A percentile compares a stretch with the other conserved stretches of the same genome.
Conservation (phyloP, 2,797 vertebrate species). For the Onychomys arenicola region DNA sequence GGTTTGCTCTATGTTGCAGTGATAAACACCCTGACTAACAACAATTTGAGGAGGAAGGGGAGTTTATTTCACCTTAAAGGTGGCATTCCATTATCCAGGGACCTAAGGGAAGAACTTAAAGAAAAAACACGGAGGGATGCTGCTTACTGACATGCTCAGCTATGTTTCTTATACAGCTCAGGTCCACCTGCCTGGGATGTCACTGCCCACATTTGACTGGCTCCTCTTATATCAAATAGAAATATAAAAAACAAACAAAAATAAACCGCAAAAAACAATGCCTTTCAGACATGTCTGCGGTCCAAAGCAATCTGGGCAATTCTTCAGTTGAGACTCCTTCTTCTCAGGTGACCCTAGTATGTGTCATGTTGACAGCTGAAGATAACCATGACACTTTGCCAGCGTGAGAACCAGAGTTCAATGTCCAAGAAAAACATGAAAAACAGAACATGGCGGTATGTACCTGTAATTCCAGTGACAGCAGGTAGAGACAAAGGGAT, state of each 20-base stretch:
- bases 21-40: background rate
- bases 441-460: no score
- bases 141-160: background rate
- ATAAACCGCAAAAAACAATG: no score
- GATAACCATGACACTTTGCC: background rate
- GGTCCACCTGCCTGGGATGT: accelerated
- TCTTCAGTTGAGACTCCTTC: background rate
- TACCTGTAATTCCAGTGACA: background rate
- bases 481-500: background rate
- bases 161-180: background rate
- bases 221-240: background rate
- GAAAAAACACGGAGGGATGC: background rate
- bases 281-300: background rate
- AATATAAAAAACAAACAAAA: background rate
- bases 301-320: no score
- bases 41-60: background rate
- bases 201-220: background rate
- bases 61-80: background rate
- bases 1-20: background rate
- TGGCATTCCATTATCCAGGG: background rate
- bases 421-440: background rate
- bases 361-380: background rate
- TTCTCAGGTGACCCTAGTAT: background rate
- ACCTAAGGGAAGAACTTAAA: background rate
- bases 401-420: background rate